Base-by-base conservation (phyloP, 2,113 vertebrate genomes). In the Athene cunicularia region DNA sequence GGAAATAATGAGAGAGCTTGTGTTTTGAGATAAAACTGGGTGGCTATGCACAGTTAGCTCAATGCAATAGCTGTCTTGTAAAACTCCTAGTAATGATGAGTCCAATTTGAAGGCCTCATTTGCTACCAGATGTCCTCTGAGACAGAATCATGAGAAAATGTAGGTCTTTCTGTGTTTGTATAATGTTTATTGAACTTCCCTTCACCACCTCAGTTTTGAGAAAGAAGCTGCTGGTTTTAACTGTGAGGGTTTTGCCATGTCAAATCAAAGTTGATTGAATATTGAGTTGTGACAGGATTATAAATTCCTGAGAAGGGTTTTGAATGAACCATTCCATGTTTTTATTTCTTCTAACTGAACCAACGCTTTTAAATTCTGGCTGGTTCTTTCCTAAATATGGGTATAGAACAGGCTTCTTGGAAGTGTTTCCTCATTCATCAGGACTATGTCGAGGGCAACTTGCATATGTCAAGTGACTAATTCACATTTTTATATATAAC, bases 291-390 rank as follows among this genome's bases (percentile, higher is more conserved):
- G 77, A 41, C 17, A 50, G 20, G 27, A 2, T 33, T 91, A 4
- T 27, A 37, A 63, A 17, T 28, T 85, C 14, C 66, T 17, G 12
- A 68, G 56, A 21, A 93, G 64, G 79, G 58, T 41, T 45, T 81
- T 85, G 21, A 83, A 52, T 63, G 12, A 58, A 16, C 27, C 21
- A 6, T 26, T 86, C 12, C 1, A 4, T 10, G 5, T 63, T 89
- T 75, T 22, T 60, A 0, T 33, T 77, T 81, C 49, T 56, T 37
- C 5, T 27, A 27, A 49, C 4, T 52, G 39, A 85, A 47, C 17
- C 6, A 53, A 12, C 0, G 2, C 28, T 30, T 79, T 58, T 14
- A 60, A 52, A 26, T n/a, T 76, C 5, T 59, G 22, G 3, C 8
- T 49, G 6, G 1, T n/a, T 64, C 24, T 84, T 64, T 76, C 45